Evolutionary conservation across 1,140 invertebrate species (phyloP), one percentile per base, ranked within the genome.

Genomic region (Leptonema lineaticorne): DNA sequence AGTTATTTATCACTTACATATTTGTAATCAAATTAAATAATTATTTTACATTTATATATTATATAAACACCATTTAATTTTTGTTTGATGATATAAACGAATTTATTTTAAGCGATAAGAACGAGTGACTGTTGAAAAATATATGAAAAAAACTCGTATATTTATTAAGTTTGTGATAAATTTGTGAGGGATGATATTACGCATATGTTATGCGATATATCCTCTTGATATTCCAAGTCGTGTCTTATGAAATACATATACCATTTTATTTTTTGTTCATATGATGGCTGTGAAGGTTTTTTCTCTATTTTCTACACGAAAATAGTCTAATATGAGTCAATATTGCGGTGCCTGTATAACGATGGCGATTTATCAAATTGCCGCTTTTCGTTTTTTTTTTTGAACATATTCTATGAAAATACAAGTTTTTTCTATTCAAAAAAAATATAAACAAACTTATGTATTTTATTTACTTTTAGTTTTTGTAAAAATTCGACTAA

Each of bases 191-290:
- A 59, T 8, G 16, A 59, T 7, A 7, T 7, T 50, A 60, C 46
- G 24, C 41, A 70, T 62, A 71, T 50, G 59, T 63, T 37, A 71
- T 64, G 69, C 56, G 63, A 50, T 37, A n/a, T n/a, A 28, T 20
- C 58, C 53, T 50, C 59, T 70, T 71, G 65, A 71, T 71, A 68
- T 71, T 68, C 60, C 69, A 68, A 50, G 53, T 63, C 20, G 60
- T 63, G 60, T 71, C 46, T 63, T 20, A 37, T 33, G 18, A 18
- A 30, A 30, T 53, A 26, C 37, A 3, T 2, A 59, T 4, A 26
- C n/a, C 26, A 22, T n/a, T 58, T 29, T 58, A 7, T 63, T 63
- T 48, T 33, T 29, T 20, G 60, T 37, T 45, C 60, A 8, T 14
- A 16, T 45, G 4, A 16, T 20, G 37, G n/a, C n/a, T n/a, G n/a